Evolutionary conservation across 1,140 invertebrate species (phyloP).

Genomic region (Apis cerana): DNA sequence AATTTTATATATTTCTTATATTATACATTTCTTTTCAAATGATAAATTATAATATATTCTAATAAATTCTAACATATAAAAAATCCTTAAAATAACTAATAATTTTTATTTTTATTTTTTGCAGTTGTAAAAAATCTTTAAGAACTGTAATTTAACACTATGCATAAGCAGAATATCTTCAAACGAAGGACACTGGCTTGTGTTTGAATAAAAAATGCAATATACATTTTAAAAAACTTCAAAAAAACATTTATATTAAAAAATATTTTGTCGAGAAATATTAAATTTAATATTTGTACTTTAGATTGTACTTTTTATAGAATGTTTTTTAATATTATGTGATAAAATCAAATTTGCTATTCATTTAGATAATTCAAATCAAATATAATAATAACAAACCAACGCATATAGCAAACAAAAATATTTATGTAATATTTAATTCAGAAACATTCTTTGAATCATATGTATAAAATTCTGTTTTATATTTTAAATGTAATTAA

Average conservation of each 20-base stretch:
- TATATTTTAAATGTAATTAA: neutral
- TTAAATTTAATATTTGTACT: no score
- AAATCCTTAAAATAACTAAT: neutral
- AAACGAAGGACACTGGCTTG: neutral
- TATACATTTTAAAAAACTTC: neutral
- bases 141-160: slow-evolving; percentile 20
- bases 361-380: neutral
- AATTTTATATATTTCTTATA: neutral
- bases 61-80: neutral
- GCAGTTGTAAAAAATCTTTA: neutral
- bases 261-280: neutral
- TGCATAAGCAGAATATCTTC: slow-evolving; percentile 5
- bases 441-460: neutral
- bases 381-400: neutral
- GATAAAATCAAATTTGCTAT: neutral
- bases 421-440: neutral
- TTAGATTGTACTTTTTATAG: no score
- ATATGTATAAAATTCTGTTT: neutral
- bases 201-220: neutral
- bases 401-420: neutral
- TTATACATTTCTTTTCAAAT: neutral
- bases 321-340: no score
- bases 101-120: neutral
- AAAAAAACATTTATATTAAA: neutral
- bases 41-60: neutral